Evolutionary conservation across 2,888 invertebrate species (phyloP).

Genomic region (Charanyca ferruginea): DNA sequence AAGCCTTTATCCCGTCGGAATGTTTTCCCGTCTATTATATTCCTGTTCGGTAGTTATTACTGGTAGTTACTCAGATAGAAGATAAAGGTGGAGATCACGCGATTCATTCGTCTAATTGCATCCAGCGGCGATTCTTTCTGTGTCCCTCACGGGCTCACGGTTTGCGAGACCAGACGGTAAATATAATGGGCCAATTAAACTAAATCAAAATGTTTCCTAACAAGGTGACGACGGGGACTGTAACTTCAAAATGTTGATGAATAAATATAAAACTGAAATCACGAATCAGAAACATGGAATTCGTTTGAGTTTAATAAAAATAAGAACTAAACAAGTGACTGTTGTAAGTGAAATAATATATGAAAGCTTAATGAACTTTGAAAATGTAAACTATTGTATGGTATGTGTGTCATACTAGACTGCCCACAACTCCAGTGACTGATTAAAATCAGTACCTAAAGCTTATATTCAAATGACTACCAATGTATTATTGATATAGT

Average conservation of each 20-base stretch:
- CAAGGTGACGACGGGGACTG: conserved; percentile 20
- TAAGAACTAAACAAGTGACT: neutral
- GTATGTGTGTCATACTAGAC: neutral
- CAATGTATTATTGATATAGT: neutral
- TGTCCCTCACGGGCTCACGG: conserved; percentile 39
- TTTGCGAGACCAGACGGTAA: conserved; percentile 58
- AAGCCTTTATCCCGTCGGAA: conserved; percentile 69
- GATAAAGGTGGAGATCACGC: conserved; percentile 82
- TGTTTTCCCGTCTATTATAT: conserved; percentile 74
- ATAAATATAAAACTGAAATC: no score
- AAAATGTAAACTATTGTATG: neutral
- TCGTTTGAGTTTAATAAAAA: neutral
- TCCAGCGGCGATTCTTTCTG: conserved; percentile 69
- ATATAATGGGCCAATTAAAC: conserved; percentile 62
- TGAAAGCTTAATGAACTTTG: neutral
- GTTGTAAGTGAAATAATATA: neutral
- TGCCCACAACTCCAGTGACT: neutral
- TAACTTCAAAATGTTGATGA: conserved; percentile 33
- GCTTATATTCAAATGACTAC: neutral
- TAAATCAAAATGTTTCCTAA: conserved; percentile 48
- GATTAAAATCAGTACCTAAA: neutral
- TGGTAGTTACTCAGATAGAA: conserved; percentile 76
- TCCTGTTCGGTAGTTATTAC: conserved; percentile 77
- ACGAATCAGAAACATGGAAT: no score
- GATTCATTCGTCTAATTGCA: conserved; percentile 85